Percentiles rank a stretch among this genome's conserved stretches.
Conservation (phyloP, 2,797 vertebrate genomes). For the Tympanoctomys barrerae region DNA sequence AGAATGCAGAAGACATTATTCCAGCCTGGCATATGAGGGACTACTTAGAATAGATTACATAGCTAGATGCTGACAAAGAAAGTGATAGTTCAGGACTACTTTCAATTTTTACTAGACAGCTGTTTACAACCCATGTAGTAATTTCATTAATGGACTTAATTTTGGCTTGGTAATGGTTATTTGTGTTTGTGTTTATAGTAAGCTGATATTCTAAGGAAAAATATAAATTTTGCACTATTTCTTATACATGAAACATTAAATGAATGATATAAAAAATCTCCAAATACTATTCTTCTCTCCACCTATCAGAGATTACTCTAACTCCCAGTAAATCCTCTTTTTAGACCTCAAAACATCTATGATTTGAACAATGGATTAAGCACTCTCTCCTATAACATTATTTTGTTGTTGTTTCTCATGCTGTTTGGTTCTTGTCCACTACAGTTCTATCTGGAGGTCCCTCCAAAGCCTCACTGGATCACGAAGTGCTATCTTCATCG, state of each 20-base stretch:
- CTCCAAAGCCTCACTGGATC: neutral
- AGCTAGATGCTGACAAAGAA: neutral
- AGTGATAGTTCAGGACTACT: neutral
- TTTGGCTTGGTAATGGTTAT: neutral
- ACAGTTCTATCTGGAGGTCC: neutral
- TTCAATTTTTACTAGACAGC: neutral
- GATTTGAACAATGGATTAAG: neutral
- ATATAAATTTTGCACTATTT: neutral
- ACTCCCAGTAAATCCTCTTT: neutral
- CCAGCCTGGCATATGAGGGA: neutral
- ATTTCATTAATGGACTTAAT: neutral
- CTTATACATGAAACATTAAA: neutral
- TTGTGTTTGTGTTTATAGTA: neutral
- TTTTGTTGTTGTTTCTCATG: neutral
- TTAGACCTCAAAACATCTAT: neutral
- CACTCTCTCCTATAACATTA: neutral
- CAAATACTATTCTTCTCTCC: neutral
- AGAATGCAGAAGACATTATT: neutral
- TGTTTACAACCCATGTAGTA: neutral
- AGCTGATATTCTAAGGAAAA: constrained; percentile 21
- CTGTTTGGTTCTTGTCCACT: neutral
- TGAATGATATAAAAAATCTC: neutral
- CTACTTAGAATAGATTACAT: neutral
- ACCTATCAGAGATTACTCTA: neutral
- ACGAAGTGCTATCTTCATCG: neutral